Percentiles rank a stretch among this genome's conserved stretches.
Conservation (phyloP, 2,113 vertebrate species). For the Rhineura floridana region DNA sequence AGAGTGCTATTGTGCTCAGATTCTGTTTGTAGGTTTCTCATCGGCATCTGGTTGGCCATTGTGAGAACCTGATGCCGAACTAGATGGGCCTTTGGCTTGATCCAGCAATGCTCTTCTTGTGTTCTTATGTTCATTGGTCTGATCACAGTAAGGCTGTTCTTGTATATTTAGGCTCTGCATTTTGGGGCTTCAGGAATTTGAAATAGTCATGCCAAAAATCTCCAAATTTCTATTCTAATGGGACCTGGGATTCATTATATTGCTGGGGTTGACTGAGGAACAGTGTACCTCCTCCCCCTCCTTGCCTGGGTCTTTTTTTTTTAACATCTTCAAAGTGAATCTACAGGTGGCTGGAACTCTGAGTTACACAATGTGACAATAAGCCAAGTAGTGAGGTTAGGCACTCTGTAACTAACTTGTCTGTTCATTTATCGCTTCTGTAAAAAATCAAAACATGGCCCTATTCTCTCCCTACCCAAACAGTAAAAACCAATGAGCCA, state of each 20-base stretch:
- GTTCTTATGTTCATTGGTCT: too few relatives aligned
- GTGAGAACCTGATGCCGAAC: too few relatives aligned
- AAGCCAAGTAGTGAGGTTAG: not conserved
- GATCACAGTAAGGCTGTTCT: not conserved
- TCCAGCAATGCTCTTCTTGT: too few relatives aligned
- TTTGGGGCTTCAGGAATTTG: not conserved
- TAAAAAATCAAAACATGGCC: not conserved
- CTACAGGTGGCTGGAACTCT: not conserved
- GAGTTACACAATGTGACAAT: not conserved
- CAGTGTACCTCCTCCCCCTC: not conserved
- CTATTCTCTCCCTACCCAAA: not conserved
- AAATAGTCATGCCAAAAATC: not conserved
- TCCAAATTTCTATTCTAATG: rapidly evolving
- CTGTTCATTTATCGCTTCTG: not conserved
- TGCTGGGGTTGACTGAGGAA: not conserved
- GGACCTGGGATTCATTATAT: not conserved
- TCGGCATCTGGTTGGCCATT: too few relatives aligned
- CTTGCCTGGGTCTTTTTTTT: not conserved
- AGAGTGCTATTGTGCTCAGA: too few relatives aligned
- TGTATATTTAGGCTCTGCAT: not conserved
- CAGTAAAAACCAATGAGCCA: slow-evolving; percentile 5
- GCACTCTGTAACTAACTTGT: not conserved
- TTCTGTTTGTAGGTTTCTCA: too few relatives aligned
- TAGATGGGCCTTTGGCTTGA: too few relatives aligned
- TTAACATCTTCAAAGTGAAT: not conserved